Base-by-base conservation (phyloP, 1,140 invertebrate genomes). In the Drosophila arawakana region DNA sequence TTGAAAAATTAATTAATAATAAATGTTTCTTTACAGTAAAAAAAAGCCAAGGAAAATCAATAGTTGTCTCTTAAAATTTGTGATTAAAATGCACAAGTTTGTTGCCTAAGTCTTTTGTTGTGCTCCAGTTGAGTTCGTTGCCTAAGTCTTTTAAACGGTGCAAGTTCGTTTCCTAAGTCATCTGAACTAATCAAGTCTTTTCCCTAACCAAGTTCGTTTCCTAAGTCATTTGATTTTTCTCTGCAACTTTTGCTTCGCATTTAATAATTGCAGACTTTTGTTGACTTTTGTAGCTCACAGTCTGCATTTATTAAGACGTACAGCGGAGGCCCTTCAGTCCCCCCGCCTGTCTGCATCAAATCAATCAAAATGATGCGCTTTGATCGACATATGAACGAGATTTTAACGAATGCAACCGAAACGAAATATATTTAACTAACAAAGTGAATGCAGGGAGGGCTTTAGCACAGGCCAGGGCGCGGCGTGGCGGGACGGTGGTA, bases 311-410 rank as follows among this genome's bases (percentile, higher is more conserved):
- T 41, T 10, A n/a, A 7, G 43, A 6, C 10, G 18, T 9, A 11
- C 4, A n/a, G n/a, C 13, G 7, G n/a, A n/a, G 25, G 18, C 58
- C 43, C 11, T 10, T 7, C 55, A 13, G 18, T n/a, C 37, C 55
- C 4, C 11, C 3, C 37, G 9, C 4, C 15, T 60, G 68, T 85
- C 82, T 85, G 82, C 81, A 72, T 75, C 78, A 78, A 85, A 85
- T 86, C 82, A 86, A 86, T 86, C 82, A 86, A 86, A 80, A 41
- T 86, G 82, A 86, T 86, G 82, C 82, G 82, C 82, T 71, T 81
- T 73, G 78, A 83, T 70, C 60, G 68, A 71, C 73, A 76, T 59
- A 76, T 65, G 61, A 72, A 65, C 67, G 58, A 67, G 78, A 66
- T 78, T 58, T 71, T 43, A 72, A 78, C 61, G 68, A 78, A 78